Evolutionary conservation across 2,797 vertebrate genomes (phyloP), one percentile per base, ranked within the genome.

Genomic region (Scolopax bukidnonensis): DNA sequence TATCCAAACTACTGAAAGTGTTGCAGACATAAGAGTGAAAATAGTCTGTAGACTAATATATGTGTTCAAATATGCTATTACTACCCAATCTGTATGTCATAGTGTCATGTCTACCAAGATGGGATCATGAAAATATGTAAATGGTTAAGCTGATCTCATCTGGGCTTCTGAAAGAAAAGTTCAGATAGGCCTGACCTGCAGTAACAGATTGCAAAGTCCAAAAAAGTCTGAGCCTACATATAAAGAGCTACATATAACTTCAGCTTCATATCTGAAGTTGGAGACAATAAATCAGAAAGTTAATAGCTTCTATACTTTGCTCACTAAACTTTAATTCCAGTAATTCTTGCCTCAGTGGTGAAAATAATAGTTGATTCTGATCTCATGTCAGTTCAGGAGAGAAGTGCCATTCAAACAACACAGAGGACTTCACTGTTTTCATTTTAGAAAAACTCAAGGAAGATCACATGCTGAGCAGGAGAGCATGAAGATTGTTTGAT

Each of bases 401-500:
- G 30, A 93, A 20, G 64, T 74, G 69, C 25, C 53, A 92, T 74
- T 38, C 81, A 83, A 68, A 69, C n/a, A 85, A 68, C 63, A 79
- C 43, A n/a, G 69, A 85, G 21, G 45, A 83, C 60, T 95, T 89
- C n/a, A 61, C 4, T 33, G n/a, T 73, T 94, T 95, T 93, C 48
- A 74, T 87, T 94, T 84, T 32, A 90, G 27, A 27, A 84, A 90
- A 88, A 74, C 47, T 63, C 59, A 90, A 94, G 57, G 74, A 87
- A 75, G 32, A 77, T 70, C 89, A 57, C 84, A 91, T 67, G 15
- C 61, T 92, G 65, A 71, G 43, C 47, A 93, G 56, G 33, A 91
- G 7, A 80, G 24, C 68, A 77, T 95, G 59, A 89, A 89, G 70
- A 93, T 60, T 92, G 47, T 92, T 96, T 92, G 56, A 91, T 93